These are phyloP conservation scores for Rhadinocentrus ornatus DNA, from an alignment of 2,797 vertebrate genomes.

Conservation along the genomic window DNA sequence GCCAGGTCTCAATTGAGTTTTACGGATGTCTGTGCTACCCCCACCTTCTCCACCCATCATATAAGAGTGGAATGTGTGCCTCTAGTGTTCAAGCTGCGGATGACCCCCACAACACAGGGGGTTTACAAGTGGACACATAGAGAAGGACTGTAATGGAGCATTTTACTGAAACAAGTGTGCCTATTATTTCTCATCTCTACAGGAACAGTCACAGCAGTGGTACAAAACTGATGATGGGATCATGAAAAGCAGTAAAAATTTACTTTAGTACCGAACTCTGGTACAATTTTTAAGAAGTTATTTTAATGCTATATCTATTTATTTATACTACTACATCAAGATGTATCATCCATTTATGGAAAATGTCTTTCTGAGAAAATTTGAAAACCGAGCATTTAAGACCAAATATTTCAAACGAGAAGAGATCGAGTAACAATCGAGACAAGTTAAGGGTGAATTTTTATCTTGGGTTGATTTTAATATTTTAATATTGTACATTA, in stretches of 20 bases:
- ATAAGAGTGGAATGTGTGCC: conserved; percentile 62
- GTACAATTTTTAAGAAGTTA: neutral
- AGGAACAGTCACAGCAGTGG: conserved; percentile 20
- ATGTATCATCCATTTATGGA: neutral
- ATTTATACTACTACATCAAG: neutral
- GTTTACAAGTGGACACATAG: conserved; percentile 72
- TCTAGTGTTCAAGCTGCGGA: conserved; percentile 55
- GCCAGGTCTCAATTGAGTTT: conserved; percentile 83
- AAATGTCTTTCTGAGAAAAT: neutral
- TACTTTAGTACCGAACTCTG: neutral
- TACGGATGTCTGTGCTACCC: conserved; percentile 67
- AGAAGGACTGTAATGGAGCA: conserved; percentile 52
- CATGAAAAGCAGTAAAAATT: neutral
- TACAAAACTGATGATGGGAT: neutral
- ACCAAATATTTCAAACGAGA: neutral
- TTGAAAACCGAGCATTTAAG: neutral
- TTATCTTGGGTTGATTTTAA: no score
- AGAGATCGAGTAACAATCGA: no score
- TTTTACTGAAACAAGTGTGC: conserved; percentile 59
- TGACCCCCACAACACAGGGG: conserved; percentile 57
- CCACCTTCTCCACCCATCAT: conserved; percentile 57
- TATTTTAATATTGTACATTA: neutral
- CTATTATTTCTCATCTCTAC: conserved; percentile 42
- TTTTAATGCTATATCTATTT: neutral
- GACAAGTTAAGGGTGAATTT: neutral